Evolutionary conservation across 2,888 invertebrate species (phyloP).

Genomic region (Acrobasis consociella): DNA sequence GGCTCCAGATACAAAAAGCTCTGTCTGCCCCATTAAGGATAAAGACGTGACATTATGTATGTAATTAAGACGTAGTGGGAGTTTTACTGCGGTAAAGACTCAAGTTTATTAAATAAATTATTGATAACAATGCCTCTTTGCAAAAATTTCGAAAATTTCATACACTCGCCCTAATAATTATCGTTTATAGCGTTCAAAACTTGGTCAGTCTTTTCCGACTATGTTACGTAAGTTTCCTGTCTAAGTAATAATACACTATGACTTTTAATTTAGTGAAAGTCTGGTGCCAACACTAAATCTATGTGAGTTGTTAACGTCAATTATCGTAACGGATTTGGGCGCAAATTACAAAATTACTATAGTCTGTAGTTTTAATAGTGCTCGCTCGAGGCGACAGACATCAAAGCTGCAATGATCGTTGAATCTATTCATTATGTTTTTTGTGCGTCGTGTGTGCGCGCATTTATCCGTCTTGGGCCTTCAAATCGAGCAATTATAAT

Average conservation of each 20-base stretch:
- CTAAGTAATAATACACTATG: neutral
- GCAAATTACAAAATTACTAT: conserved; percentile 9
- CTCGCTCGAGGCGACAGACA: conserved; percentile 8
- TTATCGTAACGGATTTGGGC: conserved; percentile 21
- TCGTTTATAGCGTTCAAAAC: too few species aligned
- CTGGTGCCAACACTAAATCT: conserved; percentile 7
- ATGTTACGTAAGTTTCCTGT: too few species aligned
- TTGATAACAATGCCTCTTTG: too few species aligned
- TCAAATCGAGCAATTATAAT: conserved; percentile 7
- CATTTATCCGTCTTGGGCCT: conserved; percentile 5
- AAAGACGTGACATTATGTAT: too few species aligned
- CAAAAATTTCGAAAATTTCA: too few species aligned
- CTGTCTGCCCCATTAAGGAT: too few species aligned
- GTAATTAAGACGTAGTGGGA: too few species aligned
- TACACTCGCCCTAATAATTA: too few species aligned
- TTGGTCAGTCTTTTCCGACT: too few species aligned
- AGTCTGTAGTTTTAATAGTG: conserved; percentile 19
- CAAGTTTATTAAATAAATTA: too few species aligned
- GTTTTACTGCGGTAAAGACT: too few species aligned
- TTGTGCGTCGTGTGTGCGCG: conserved; percentile 12
- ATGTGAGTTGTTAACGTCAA: conserved; percentile 16
- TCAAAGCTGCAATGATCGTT: conserved; percentile 5
- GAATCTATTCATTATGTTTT: conserved; percentile 21
- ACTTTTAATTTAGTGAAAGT: conserved; percentile 12
- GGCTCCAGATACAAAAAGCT: too few species aligned